phyloP scores from a whole-genome alignment of 2,797 vertebrate genomes.

The Cirrhinus mrigala region DNA sequence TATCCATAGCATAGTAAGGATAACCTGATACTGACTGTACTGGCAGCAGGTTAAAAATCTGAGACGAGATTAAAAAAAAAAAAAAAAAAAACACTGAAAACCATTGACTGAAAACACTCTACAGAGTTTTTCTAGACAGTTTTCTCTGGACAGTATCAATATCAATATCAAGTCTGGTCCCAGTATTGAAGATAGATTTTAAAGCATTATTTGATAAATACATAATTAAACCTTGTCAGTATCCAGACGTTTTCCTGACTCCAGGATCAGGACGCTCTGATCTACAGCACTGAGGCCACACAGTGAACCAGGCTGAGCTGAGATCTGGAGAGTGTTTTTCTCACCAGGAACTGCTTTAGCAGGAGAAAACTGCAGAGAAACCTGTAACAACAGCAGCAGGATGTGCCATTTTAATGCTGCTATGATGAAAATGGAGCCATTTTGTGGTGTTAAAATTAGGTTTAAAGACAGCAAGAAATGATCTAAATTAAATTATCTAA shows the following conservation, averaged over 20 bases:
- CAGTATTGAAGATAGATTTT: no score
- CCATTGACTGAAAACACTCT: background rate
- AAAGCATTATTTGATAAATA: no score
- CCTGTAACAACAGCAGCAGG: constrained; percentile 71
- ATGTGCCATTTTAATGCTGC: background rate
- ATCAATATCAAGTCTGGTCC: no score
- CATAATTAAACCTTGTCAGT: constrained; percentile 69
- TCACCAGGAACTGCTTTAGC: constrained; percentile 78
- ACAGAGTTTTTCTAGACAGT: no score
- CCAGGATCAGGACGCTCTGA: constrained; percentile 83
- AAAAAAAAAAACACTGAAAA: background rate
- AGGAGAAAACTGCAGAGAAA: constrained; percentile 77
- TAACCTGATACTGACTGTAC: constrained; percentile 7
- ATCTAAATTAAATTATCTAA: no score
- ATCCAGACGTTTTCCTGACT: constrained; percentile 75
- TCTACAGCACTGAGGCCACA: constrained; percentile 86
- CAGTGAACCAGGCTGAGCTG: constrained; percentile 76
- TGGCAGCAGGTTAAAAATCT: constrained; percentile 56
- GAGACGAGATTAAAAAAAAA: no score
- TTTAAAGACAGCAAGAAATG: no score
- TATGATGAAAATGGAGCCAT: no score
- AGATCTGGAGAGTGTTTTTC: constrained; percentile 69
- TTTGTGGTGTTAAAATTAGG: no score
- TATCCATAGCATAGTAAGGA: constrained; percentile 28
- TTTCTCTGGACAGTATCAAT: no score